Conservation (phyloP, 2,797 vertebrate species). For the Pterois miles region DNA sequence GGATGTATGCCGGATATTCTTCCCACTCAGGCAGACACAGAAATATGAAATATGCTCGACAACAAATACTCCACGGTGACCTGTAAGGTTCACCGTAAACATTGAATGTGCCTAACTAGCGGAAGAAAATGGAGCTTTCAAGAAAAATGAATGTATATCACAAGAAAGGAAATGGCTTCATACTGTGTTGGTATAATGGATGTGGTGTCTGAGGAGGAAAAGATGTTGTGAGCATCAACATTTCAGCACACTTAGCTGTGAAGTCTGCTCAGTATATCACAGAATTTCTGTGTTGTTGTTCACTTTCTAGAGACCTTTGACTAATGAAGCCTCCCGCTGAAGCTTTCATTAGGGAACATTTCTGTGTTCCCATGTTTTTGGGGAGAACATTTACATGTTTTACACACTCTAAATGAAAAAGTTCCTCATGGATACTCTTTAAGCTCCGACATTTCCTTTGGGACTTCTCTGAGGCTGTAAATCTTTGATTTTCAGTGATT, state of each 20-base stretch:
- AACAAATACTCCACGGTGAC: conserved; percentile 37
- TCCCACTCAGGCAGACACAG: conserved; percentile 41
- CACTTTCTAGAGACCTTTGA: conserved; percentile 48
- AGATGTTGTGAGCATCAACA: conserved; percentile 16
- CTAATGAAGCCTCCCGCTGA: conserved; percentile 65
- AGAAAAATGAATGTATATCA: conserved; percentile 26
- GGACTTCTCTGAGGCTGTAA: conserved; percentile 22
- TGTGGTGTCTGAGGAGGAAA: conserved; percentile 24
- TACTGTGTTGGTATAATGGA: conserved; percentile 31
- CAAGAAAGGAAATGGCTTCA: conserved; percentile 37
- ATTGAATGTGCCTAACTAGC: conserved; percentile 47
- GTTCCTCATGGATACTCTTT: conserved; percentile 48
- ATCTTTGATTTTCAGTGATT: conserved; percentile 53
- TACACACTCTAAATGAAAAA: conserved; percentile 43
- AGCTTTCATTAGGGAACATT: conserved; percentile 61
- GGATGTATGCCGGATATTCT: conserved; percentile 55
- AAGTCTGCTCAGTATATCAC: conserved; percentile 23
- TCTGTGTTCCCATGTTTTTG: conserved; percentile 56
- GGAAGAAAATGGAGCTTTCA: conserved; percentile 25
- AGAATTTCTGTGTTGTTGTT: conserved; percentile 48
- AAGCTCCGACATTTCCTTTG: conserved; percentile 33
- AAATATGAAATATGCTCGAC: conserved; percentile 36
- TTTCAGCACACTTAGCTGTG: conserved; percentile 34
- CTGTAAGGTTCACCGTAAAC: conserved; percentile 49
- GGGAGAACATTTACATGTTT: conserved; percentile 60